Base-by-base conservation (phyloP, 2,113 vertebrate species). In the Oreochromis tanganicae region DNA sequence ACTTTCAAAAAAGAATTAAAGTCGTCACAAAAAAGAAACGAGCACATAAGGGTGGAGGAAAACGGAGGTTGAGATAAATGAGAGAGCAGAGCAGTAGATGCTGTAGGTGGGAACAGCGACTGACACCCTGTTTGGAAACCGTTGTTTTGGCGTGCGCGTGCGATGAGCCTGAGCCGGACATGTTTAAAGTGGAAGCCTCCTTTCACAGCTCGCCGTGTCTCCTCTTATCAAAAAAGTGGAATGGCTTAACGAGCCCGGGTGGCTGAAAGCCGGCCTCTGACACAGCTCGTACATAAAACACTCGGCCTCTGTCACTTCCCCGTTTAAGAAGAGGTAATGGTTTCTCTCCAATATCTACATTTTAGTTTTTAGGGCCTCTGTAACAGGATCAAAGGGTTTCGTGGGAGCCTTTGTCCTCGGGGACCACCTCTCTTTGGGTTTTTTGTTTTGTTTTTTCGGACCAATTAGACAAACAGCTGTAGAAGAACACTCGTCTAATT, bases 91-190 rank as follows among this genome's bases (percentile, higher is more conserved):
- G 82, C 13, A 17, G 78, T 9, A 24, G 89, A 90, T 56, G 41
- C 63, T 50, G 5, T 54, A 29, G 68, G 88, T 81, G 78, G 59
- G 16, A 88, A n/a, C 43, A 82, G 61, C 59, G 66, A 83, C 90
- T 92, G 93, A 91, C 88, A 84, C 87, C 85, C 80, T 93, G 94
- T 92, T 95, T 96, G 89, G 91, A 96, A 95, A 92, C 85, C 90
- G 93, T 92, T 91, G 63, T 50, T 63, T 34, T 3, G 9, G 59
- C 16, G 29, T 12, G 48, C 4, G 16, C 5, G 46, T 93, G 78
- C 56, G 92, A 94, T 94, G 91, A 95, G 91, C 81, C 56, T 9
- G 32, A 75, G 66, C 88, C 66, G 90, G 87, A 89, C 89, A 68
- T 82, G 75, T 83, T 90, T 87, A 87, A 95, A 87, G 81, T 83